These are phyloP conservation scores for Apodemus speciosus DNA, from an alignment of 2,113 vertebrate genomes.

Conservation along the genomic window DNA sequence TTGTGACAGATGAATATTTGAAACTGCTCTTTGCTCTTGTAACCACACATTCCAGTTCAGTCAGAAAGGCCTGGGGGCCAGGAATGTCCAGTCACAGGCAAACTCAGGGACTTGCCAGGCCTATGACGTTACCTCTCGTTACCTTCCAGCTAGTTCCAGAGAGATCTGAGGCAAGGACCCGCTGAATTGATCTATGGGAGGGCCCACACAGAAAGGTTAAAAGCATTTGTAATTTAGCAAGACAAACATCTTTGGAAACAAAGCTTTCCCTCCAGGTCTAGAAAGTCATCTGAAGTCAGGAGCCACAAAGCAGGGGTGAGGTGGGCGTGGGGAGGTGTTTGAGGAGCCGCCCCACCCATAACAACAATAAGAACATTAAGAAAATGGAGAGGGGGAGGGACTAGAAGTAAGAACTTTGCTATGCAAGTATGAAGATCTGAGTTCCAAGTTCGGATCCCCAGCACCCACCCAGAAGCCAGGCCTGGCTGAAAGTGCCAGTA, in stretches of 20 bases:
- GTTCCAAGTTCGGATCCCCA: neutral
- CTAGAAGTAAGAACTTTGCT: neutral
- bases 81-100: neutral
- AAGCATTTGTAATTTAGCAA: neutral
- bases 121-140: neutral
- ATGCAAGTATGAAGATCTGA: neutral
- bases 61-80: neutral
- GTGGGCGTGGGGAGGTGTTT: too few relatives aligned
- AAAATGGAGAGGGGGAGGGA: neutral
- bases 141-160: neutral
- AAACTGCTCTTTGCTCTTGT: conserved; percentile 7
- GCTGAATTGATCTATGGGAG: neutral
- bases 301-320: neutral
- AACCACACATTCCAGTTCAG: neutral
- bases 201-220: neutral
- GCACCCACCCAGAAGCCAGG: too few relatives aligned
- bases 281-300: neutral
- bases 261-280: neutral
- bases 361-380: neutral
- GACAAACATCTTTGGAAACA: neutral
- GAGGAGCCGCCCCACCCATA: neutral
- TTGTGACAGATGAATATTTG: neutral
- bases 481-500: neutral
- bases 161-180: neutral
- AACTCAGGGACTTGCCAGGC: neutral